phyloP scores from a whole-genome alignment of 2,113 vertebrate species.

The Raphicerus campestris region DNA sequence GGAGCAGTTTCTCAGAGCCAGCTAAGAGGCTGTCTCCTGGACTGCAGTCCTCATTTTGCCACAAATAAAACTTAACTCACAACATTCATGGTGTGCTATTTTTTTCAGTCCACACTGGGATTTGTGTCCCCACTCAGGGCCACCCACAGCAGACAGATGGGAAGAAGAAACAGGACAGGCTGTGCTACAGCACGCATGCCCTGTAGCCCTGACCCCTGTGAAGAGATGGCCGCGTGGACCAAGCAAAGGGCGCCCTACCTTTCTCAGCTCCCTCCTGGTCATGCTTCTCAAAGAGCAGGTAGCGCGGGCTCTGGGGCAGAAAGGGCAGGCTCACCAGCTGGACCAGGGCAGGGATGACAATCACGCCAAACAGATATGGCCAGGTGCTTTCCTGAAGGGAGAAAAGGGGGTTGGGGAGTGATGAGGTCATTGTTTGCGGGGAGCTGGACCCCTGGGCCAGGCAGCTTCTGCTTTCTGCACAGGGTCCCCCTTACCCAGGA shows the following conservation, averaged over 20 bases:
- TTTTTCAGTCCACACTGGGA: neutral
- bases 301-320: conserved; percentile 93
- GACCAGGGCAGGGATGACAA: conserved; percentile 84
- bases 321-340: conserved; percentile 91
- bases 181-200: rapidly evolving
- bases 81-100: neutral
- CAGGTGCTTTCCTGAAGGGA: conserved; percentile 86
- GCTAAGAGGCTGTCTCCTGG: neutral
- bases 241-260: conserved; percentile 81
- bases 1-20: neutral
- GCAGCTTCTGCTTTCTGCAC: neutral
- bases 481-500: neutral
- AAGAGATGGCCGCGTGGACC: rapidly evolving
- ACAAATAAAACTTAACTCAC: neutral
- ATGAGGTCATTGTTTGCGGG: neutral
- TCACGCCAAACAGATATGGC: conserved; percentile 89
- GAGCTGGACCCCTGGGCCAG: neutral
- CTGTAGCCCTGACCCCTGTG: rapidly evolving
- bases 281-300: conserved; percentile 91
- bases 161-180: rapidly evolving
- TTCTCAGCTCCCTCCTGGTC: conserved; percentile 84
- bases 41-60: neutral
- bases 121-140: neutral
- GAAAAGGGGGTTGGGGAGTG: neutral
- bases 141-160: neutral